Percentiles rank a stretch among this genome's conserved stretches.
Conservation (phyloP, 2,113 vertebrate species). For the Oreochromis niloticus region DNA sequence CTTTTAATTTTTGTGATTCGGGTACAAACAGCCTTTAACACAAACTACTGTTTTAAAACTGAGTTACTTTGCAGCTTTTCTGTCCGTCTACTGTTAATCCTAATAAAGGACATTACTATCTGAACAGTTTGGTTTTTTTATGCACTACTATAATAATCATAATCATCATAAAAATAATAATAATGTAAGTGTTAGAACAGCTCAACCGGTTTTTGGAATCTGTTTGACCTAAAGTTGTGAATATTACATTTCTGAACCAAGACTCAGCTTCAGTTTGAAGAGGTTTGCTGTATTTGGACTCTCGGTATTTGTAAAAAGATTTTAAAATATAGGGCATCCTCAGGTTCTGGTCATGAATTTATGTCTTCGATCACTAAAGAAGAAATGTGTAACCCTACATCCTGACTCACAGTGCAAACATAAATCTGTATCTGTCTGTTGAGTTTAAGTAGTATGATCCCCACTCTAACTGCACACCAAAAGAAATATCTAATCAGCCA, state of each 20-base stretch:
- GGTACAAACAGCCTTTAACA: background rate
- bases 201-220: background rate
- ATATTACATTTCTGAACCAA: background rate
- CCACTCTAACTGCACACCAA: background rate
- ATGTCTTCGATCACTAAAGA: background rate
- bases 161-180: background rate
- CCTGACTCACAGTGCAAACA: background rate
- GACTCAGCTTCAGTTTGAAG: background rate
- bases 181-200: background rate
- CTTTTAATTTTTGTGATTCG: background rate
- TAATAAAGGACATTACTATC: conserved; percentile 31
- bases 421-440: background rate
- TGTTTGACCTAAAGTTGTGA: background rate
- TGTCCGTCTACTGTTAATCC: conserved; percentile 2
- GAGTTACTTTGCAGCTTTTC: background rate
- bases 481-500: background rate
- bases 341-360: background rate
- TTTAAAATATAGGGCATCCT: background rate
- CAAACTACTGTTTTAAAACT: background rate
- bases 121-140: background rate
- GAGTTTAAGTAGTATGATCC: background rate
- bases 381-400: background rate
- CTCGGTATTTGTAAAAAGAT: background rate
- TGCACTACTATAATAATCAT: background rate
- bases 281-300: background rate